These are phyloP conservation scores for Aptenodytes forsteri DNA, from an alignment of 2,113 vertebrate species.

Conservation along the genomic window DNA sequence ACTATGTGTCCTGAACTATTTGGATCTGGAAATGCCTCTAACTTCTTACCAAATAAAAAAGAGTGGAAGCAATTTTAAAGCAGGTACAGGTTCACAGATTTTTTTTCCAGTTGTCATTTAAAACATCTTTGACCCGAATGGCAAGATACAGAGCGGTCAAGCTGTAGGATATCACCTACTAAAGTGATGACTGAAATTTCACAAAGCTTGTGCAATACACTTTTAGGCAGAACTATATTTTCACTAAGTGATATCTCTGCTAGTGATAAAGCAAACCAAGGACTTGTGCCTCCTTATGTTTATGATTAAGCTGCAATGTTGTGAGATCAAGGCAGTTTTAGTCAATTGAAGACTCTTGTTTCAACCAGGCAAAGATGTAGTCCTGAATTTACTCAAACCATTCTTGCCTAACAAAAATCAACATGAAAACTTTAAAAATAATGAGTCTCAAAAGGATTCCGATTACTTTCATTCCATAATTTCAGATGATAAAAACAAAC, in stretches of 20 bases:
- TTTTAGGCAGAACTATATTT: neutral
- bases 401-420: constrained; percentile 57
- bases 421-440: constrained; percentile 71
- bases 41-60: neutral
- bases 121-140: neutral
- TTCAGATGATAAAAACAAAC: constrained; percentile 65
- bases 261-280: neutral
- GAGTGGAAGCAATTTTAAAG: neutral
- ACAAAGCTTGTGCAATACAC: neutral
- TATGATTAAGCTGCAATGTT: constrained; percentile 17
- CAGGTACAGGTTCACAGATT: neutral
- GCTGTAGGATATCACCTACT: neutral
- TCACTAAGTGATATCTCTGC: neutral
- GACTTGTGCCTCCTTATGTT: constrained; percentile 45
- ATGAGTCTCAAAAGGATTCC: constrained; percentile 44
- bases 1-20: neutral
- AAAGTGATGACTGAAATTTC: neutral
- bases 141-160: neutral
- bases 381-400: constrained; percentile 38
- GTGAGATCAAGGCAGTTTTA: constrained; percentile 34
- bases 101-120: neutral
- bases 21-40: neutral
- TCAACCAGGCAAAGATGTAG: constrained; percentile 51
- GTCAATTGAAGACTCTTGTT: constrained; percentile 32
- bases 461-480: constrained; percentile 58